A percentile compares a stretch with the other conserved stretches of the same genome.
These are phyloP conservation scores for Yponomeuta evonymella DNA, from an alignment of 2,888 invertebrate genomes.

Conservation along the genomic window DNA sequence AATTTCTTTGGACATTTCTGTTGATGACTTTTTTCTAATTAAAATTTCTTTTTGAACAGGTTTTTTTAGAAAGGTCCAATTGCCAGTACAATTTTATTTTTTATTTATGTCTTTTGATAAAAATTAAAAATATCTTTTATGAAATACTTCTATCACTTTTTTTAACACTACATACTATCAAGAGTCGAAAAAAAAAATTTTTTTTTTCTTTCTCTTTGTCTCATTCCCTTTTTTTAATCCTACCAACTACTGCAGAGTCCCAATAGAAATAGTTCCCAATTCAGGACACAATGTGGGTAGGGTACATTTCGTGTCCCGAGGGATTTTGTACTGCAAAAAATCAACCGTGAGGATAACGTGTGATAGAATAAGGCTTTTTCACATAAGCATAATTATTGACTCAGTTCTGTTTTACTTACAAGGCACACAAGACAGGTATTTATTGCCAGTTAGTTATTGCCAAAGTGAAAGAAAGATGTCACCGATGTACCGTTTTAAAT, in stretches of 20 bases:
- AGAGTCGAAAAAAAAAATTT: background rate
- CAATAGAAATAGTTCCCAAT: background rate
- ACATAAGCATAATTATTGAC: background rate
- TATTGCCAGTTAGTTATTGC: too few species aligned
- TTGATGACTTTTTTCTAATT: background rate
- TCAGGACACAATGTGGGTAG: constrained; percentile 6
- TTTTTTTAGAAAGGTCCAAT: too few species aligned
- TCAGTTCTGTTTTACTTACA: background rate
- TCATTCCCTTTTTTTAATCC: background rate
- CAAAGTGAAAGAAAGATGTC: too few species aligned
- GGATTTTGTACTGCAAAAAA: background rate
- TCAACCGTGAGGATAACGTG: background rate
- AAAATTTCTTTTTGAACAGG: too few species aligned
- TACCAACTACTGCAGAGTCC: background rate
- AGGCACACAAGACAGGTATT: too few species aligned
- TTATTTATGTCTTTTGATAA: too few species aligned
- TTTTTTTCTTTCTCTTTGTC: background rate
- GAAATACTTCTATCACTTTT: too few species aligned
- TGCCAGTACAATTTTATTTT: too few species aligned
- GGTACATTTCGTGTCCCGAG: background rate
- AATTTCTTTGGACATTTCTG: background rate
- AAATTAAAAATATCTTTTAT: too few species aligned
- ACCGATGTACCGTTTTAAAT: too few species aligned
- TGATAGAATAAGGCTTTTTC: constrained; percentile 1
- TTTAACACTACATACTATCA: background rate